Evolutionary conservation across 2,797 vertebrate species (phyloP).

Genomic region (Myotis vivesi): DNA sequence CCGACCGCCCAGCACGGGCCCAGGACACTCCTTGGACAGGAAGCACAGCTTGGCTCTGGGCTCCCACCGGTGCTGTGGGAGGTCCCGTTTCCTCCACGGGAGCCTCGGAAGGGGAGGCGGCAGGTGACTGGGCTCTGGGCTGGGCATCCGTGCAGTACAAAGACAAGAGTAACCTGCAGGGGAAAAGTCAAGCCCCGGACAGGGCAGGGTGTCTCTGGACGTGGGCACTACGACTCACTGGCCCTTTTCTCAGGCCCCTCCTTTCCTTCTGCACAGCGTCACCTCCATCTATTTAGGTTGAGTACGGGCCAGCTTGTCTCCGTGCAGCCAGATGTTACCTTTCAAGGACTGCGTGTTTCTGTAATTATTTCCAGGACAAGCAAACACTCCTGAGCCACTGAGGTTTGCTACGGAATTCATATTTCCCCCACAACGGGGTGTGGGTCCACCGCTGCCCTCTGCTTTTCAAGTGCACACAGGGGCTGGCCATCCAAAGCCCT

Average conservation of each 20-base stretch:
- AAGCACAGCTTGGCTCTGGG: background rate
- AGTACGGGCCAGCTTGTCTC: constrained; percentile 50
- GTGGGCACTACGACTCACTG: background rate
- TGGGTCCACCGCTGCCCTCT: background rate
- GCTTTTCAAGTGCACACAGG: background rate
- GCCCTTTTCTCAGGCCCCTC: background rate
- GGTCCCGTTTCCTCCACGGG: background rate
- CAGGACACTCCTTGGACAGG: background rate
- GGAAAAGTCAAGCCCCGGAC: background rate
- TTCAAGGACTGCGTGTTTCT: constrained; percentile 41
- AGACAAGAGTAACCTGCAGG: background rate
- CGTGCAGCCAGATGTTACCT: constrained; percentile 59
- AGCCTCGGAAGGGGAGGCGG: background rate
- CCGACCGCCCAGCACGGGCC: background rate
- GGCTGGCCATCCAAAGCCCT: background rate
- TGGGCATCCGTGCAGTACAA: background rate
- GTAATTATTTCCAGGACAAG: constrained; percentile 69
- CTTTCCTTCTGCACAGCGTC: background rate
- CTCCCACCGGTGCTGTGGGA: background rate
- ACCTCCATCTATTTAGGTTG: constrained; percentile 7
- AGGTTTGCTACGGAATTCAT: constrained; percentile 47
- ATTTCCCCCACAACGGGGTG: constrained; percentile 27
- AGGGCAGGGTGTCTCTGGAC: background rate
- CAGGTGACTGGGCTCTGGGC: background rate
- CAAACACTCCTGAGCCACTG: constrained; percentile 41